phyloP scores from a whole-genome alignment of 2,888 invertebrate species.

The Sphaerophoria taeniata region DNA sequence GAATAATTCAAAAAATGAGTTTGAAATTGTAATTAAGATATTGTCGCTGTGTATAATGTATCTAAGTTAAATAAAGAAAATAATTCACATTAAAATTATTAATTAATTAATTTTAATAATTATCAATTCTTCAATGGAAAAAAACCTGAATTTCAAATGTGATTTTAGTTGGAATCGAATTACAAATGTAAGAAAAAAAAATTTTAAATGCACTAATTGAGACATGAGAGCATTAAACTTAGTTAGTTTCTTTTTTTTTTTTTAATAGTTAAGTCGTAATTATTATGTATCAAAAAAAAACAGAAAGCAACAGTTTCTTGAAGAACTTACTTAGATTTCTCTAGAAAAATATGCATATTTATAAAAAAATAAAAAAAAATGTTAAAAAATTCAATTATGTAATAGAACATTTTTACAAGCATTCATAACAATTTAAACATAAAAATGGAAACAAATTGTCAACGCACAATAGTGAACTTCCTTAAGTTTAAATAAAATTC shows the following conservation, averaged over 20 bases:
- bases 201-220: constrained; percentile 58
- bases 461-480: no score
- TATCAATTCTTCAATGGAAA: constrained; percentile 58
- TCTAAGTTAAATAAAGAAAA: constrained; percentile 39
- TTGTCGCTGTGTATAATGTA: constrained; percentile 58
- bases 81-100: constrained; percentile 23
- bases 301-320: constrained; percentile 41
- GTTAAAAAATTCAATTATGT: no score
- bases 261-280: constrained; percentile 40
- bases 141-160: constrained; percentile 73
- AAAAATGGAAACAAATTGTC: no score
- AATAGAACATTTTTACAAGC: no score
- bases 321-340: no score
- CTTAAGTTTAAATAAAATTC: no score
- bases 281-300: constrained; percentile 48
- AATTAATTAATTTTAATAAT: constrained; percentile 28
- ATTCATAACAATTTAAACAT: no score
- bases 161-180: constrained; percentile 75
- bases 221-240: constrained; percentile 62
- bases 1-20: background rate
- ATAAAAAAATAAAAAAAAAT: no score
- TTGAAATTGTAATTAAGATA: constrained; percentile 13
- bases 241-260: constrained; percentile 57
- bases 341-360: no score
- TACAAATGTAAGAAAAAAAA: constrained; percentile 69